Conservation (phyloP, 2,113 vertebrate species). For the Mirounga angustirostris region DNA sequence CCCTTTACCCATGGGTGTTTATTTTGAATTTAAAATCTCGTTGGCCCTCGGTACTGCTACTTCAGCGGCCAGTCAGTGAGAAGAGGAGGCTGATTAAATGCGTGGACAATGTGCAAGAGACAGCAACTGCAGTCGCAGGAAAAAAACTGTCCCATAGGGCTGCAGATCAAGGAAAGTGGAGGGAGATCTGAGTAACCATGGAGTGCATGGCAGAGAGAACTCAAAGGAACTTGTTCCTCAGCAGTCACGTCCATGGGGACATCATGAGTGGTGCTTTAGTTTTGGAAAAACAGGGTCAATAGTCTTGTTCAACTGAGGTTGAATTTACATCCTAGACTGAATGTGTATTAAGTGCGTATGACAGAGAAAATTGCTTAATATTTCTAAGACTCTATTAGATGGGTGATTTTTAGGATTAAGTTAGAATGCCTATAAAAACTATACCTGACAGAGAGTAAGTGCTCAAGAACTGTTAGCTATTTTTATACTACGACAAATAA, state of each 20-base stretch:
- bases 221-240: not conserved
- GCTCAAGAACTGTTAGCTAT: not conserved
- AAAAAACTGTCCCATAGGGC: not conserved
- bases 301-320: not conserved
- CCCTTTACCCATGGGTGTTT: not conserved
- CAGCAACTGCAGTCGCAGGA: not conserved
- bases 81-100: not conserved
- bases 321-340: not conserved
- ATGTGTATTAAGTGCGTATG: not conserved
- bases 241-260: not conserved
- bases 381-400: not conserved
- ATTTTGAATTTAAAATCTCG: not conserved
- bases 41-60: not conserved
- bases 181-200: no score
- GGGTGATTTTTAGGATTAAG: not conserved
- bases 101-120: not conserved
- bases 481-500: not conserved
- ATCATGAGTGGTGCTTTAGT: rapidly evolving
- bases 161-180: not conserved
- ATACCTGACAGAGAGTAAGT: not conserved
- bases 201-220: not conserved
- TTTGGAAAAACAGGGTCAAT: not conserved
- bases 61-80: not conserved
- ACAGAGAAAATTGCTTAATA: not conserved
- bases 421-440: not conserved